Evolutionary conservation across 2,797 vertebrate genomes (phyloP).

Genomic region (Capromys pilorides): DNA sequence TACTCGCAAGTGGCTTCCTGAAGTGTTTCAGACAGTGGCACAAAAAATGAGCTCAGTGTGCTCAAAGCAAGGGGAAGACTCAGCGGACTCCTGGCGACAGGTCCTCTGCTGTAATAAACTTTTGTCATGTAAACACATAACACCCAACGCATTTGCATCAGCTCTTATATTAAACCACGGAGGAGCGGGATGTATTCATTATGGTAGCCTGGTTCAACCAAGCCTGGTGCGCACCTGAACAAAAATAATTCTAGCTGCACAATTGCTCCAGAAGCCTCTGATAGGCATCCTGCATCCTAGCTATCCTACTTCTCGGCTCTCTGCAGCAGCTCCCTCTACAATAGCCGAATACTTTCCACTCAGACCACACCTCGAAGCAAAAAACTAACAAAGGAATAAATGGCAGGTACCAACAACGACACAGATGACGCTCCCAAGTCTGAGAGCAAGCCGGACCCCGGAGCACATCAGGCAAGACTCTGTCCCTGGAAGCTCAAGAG

Average conservation of each 20-base stretch:
- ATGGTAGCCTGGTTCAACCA: not conserved
- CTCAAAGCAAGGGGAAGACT: not conserved
- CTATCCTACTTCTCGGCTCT: not conserved
- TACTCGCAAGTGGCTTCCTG: not conserved
- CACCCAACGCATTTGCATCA: not conserved
- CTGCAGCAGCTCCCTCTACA: not conserved
- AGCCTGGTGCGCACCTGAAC: not conserved
- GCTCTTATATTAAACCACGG: not conserved
- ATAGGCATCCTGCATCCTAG: not conserved
- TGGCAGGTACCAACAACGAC: not conserved
- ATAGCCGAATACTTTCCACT: not conserved
- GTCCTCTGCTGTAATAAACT: not conserved
- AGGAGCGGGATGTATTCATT: not conserved
- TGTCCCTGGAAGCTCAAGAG: not conserved
- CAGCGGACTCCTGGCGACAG: not conserved
- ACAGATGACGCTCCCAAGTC: not conserved
- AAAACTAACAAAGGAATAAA: not conserved
- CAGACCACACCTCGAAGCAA: not conserved
- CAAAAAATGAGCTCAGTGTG: not conserved
- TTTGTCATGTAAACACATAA: not conserved
- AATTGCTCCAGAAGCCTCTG: not conserved
- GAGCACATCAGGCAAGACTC: not conserved
- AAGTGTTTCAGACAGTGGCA: not conserved
- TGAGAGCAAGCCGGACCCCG: not conserved
- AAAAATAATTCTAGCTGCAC: conserved; percentile 20